Evolutionary conservation across 2,888 invertebrate genomes (phyloP), one percentile per base, ranked within the genome.

Genomic region (Choreutis nemorana): DNA sequence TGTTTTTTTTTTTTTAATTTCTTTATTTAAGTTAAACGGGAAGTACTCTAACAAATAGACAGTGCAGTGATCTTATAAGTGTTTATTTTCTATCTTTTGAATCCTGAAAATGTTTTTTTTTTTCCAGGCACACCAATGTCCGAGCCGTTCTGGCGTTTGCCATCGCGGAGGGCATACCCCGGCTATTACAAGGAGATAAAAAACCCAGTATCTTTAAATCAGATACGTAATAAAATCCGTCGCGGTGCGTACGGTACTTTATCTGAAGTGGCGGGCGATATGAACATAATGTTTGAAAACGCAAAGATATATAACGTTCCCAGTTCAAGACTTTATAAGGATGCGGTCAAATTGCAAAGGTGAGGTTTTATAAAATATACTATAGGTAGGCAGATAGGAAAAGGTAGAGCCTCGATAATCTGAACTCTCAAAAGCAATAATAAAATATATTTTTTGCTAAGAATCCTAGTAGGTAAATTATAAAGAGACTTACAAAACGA

Each of bases 181-280:
- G 98, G 98, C 71, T 99, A 99, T 65, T 99, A 97, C 72, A 91
- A 92, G 47, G 94, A 96, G 58, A 98, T 99, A 29, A 93, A 94
- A 56, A 91, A 92, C 53, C 98, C 99, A 0, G 89, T 99, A 44
- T 97, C 97, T 0, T 73, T 99, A 50, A 87, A 90, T 43, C 95
- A 97, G 75, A 97, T 99, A 35, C 84, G 87, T 42, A 87, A 87
- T 32, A 93, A 92, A 59, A 82, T 94, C n/a, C 83, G 87, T 48
- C 87, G 86, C 41, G 90, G 90, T 13, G 86, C 85, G 42, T 95
- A 94, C 57, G 89, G 88, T 0, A 91, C 90, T 7, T 81, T 96
- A 1, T 90, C 89, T 14, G 94, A 96, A 60, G 87, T 98, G 23
- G 93, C 95, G 1, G 90, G 90, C 1, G 98, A 99, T 58, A 84